phyloP scores from a whole-genome alignment of 2,888 invertebrate genomes.

The Polylopha cassiicola region DNA sequence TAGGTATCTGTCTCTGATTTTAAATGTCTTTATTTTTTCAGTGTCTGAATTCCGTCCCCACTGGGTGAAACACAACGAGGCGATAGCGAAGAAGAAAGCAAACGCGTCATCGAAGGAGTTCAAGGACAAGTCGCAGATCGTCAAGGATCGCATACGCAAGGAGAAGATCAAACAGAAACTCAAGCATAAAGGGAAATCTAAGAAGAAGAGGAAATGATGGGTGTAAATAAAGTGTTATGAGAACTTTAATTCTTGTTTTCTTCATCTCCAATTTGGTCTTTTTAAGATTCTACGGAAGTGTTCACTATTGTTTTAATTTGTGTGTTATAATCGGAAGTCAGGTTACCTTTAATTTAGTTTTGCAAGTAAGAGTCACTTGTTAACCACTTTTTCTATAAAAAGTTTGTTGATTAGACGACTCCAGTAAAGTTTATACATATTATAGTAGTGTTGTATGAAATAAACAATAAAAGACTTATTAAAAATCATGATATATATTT shows the following conservation, averaged over 20 bases:
- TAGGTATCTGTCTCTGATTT: background rate
- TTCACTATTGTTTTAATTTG: no score
- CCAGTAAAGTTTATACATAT: no score
- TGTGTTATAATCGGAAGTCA: no score
- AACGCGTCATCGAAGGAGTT: conserved; percentile 78
- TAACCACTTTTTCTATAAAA: no score
- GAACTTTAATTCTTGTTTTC: no score
- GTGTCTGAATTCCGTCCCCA: conserved; percentile 80
- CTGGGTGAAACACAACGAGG: conserved; percentile 88
- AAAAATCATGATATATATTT: conserved; percentile 73
- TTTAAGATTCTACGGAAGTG: no score
- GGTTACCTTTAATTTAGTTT: no score
- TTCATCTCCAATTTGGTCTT: no score
- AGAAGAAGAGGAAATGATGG: conserved; percentile 18
- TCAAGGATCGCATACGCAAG: conserved; percentile 83
- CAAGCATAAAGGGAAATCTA: conserved; percentile 55
- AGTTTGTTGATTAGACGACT: no score
- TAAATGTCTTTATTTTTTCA: conserved; percentile 28
- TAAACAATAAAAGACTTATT: conserved; percentile 41
- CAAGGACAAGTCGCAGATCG: conserved; percentile 85
- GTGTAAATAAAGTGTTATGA: no score
- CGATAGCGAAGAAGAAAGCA: conserved; percentile 78
- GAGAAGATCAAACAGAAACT: conserved; percentile 78
- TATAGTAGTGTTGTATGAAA: no score
- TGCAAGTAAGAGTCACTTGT: no score